A percentile compares a stretch with the other conserved stretches of the same genome.
These are phyloP conservation scores for Sylvia atricapilla DNA, from an alignment of 2,113 vertebrate species.

Conservation along the genomic window DNA sequence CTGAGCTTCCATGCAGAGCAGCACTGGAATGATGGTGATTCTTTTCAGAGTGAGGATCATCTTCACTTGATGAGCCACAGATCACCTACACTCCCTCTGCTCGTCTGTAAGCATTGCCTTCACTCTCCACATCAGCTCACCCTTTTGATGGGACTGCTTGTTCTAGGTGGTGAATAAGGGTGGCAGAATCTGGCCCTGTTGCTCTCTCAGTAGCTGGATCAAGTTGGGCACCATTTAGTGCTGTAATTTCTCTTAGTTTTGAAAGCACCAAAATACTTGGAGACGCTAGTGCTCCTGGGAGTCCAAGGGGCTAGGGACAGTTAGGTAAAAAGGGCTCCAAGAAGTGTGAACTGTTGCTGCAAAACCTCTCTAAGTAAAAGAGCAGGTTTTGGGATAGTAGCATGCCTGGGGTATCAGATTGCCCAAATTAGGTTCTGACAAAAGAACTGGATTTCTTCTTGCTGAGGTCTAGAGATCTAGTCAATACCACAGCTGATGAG, in stretches of 20 bases:
- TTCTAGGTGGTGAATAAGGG: fast-evolving
- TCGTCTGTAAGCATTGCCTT: fast-evolving
- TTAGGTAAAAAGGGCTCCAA: not conserved
- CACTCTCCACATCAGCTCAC: not conserved
- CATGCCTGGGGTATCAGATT: not conserved
- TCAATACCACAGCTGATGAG: not conserved
- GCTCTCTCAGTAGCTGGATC: not conserved
- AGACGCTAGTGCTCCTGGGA: not conserved
- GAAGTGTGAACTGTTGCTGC: not conserved
- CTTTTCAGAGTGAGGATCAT: not conserved
- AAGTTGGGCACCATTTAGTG: not conserved
- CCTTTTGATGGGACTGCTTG: not conserved
- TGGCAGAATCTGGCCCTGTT: not conserved
- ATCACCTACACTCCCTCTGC: not conserved
- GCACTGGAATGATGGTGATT: not conserved
- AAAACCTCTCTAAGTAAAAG: not conserved
- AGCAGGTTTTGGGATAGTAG: not conserved
- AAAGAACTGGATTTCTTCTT: not conserved
- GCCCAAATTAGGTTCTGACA: not conserved
- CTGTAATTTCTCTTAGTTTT: not conserved
- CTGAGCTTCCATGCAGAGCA: not conserved
- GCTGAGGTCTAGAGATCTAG: not conserved
- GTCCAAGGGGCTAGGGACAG: not conserved
- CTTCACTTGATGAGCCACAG: not conserved
- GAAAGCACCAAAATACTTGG: not conserved